A percentile compares a stretch with the other conserved stretches of the same genome.
phyloP scores from a whole-genome alignment of 2,888 invertebrate genomes.

The Caradrina clavipalpis region DNA sequence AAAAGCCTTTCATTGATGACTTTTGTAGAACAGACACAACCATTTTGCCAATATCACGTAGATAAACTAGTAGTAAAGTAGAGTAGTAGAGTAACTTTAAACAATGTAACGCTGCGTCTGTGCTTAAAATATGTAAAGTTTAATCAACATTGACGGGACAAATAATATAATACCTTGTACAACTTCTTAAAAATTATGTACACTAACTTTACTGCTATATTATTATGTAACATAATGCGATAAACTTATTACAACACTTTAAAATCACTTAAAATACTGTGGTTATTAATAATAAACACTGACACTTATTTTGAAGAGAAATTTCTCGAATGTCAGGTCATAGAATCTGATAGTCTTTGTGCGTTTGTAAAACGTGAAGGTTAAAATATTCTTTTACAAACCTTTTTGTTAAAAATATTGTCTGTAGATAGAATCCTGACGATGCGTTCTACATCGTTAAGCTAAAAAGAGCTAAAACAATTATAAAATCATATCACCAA shows the following conservation, averaged over 20 bases:
- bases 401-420: background rate
- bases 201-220: slow-evolving; percentile 13
- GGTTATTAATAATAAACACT: background rate
- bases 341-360: background rate
- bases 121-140: too few species aligned
- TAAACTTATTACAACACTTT: slow-evolving; percentile 6
- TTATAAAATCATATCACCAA: too few species aligned
- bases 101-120: too few species aligned
- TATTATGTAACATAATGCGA: background rate
- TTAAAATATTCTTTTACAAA: background rate
- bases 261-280: slow-evolving; percentile 5
- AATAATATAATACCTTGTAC: slow-evolving; percentile 8
- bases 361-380: background rate
- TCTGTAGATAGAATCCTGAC: background rate
- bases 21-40: too few species aligned
- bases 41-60: too few species aligned
- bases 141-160: background rate
- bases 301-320: background rate
- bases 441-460: too few species aligned
- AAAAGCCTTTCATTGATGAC: too few species aligned
- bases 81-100: too few species aligned
- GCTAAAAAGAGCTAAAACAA: too few species aligned
- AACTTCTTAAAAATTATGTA: slow-evolving; percentile 18
- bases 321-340: slow-evolving; percentile 2
- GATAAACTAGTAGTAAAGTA: too few species aligned